Evolutionary conservation across 2,888 invertebrate species (phyloP).

Genomic region (Electrophaes corylata): DNA sequence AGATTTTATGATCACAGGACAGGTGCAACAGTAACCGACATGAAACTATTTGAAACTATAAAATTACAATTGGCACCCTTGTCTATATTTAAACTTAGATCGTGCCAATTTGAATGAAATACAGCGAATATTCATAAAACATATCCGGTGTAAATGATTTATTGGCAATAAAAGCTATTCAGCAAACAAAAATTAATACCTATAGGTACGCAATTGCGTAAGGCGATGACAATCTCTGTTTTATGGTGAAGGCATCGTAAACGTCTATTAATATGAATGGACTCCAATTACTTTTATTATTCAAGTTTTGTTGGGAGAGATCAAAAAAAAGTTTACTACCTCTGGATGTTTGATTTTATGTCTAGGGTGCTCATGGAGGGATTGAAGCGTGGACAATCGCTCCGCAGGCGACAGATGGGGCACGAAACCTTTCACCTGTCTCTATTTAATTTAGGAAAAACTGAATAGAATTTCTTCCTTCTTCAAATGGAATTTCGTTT

Average conservation of each 20-base stretch:
- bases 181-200: constrained; percentile 71
- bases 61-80: constrained; percentile 34
- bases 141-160: constrained; percentile 67
- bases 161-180: constrained; percentile 68
- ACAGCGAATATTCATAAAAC: constrained; percentile 52
- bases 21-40: constrained; percentile 42
- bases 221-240: constrained; percentile 82
- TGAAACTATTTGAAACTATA: constrained; percentile 27
- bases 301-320: constrained; percentile 80
- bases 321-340: constrained; percentile 82
- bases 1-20: constrained; percentile 40
- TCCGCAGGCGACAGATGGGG: constrained; percentile 65
- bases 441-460: neutral
- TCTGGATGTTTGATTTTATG: constrained; percentile 71
- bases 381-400: constrained; percentile 62
- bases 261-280: constrained; percentile 85
- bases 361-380: constrained; percentile 56
- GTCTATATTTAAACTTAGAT: constrained; percentile 33
- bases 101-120: constrained; percentile 56
- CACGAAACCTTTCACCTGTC: constrained; percentile 61
- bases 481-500: neutral
- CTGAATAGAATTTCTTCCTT: neutral
- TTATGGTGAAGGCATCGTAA: constrained; percentile 81
- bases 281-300: constrained; percentile 84
- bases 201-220: constrained; percentile 64